Percentiles rank a stretch among this genome's conserved stretches.
Evolutionary conservation across 2,888 invertebrate genomes (phyloP).

Genomic region (Chymomyza fuscimana): DNA sequence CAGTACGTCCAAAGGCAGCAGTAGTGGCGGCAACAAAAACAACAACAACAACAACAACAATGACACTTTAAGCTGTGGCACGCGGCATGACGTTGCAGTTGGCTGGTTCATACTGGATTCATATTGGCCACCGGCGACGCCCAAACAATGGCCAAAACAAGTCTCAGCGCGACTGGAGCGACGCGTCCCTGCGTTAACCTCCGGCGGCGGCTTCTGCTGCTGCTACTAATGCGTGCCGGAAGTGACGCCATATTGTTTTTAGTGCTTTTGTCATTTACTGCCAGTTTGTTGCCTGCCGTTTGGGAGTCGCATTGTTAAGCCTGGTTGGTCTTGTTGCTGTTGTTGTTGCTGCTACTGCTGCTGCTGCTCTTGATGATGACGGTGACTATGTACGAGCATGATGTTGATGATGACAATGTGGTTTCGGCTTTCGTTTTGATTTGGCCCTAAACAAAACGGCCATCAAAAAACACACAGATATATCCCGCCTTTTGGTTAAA

Average conservation of each 20-base stretch:
- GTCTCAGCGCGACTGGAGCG: neutral
- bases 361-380: conserved; percentile 16
- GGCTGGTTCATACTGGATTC: neutral
- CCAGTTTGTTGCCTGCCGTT: conserved; percentile 23
- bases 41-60: conserved; percentile 26
- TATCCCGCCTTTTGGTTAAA: neutral
- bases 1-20: neutral
- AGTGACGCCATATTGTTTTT: conserved; percentile 73
- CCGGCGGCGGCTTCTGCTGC: conserved; percentile 7
- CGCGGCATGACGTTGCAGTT: conserved; percentile 55
- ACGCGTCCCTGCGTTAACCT: conserved; percentile 21
- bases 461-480: conserved; percentile 7
- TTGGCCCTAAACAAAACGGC: conserved; percentile 13
- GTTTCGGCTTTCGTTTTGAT: conserved; percentile 31
- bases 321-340: neutral
- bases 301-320: neutral
- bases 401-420: conserved; percentile 50
- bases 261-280: conserved; percentile 57
- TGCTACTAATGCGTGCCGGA: conserved; percentile 64
- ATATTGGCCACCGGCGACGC: conserved; percentile 9
- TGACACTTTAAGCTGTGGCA: conserved; percentile 59
- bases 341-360: neutral
- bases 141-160: conserved; percentile 36
- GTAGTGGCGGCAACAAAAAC: neutral
- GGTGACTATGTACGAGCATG: conserved; percentile 11